These are phyloP conservation scores for Artemia sinica DNA, from an alignment of 2,888 invertebrate genomes.

Conservation along the genomic window DNA sequence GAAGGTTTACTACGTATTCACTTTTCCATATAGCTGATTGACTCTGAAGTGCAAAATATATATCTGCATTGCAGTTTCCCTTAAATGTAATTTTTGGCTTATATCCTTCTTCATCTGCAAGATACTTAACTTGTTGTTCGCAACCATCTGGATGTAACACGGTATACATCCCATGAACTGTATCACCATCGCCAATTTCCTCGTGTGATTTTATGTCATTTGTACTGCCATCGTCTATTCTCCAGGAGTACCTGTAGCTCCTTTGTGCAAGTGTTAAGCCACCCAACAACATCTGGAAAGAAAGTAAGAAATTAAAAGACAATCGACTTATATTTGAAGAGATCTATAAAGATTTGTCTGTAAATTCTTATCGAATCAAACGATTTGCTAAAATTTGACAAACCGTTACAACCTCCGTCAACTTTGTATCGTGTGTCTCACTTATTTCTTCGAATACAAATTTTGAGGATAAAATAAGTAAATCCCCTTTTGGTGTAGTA, in stretches of 20 bases:
- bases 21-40: neutral
- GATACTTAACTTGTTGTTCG: neutral
- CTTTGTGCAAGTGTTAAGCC: neutral
- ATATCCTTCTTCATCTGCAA: neutral
- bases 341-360: no score
- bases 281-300: neutral
- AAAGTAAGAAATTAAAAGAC: neutral
- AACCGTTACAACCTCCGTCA: no score
- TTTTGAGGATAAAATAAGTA: no score
- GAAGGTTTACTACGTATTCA: neutral
- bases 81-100: neutral
- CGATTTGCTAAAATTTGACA: no score
- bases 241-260: neutral
- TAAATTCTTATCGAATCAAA: no score
- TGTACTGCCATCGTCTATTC: neutral
- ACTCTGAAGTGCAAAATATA: neutral
- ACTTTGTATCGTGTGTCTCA: no score
- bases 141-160: neutral
- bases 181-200: neutral
- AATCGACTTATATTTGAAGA: no score
- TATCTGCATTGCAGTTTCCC: neutral
- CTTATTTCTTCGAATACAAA: no score
- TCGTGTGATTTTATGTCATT: conserved; percentile 6
- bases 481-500: no score
- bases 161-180: neutral